Evolutionary conservation across 2,888 invertebrate species (phyloP), one percentile per base, ranked within the genome.

Genomic region (Pinctada fucata): DNA sequence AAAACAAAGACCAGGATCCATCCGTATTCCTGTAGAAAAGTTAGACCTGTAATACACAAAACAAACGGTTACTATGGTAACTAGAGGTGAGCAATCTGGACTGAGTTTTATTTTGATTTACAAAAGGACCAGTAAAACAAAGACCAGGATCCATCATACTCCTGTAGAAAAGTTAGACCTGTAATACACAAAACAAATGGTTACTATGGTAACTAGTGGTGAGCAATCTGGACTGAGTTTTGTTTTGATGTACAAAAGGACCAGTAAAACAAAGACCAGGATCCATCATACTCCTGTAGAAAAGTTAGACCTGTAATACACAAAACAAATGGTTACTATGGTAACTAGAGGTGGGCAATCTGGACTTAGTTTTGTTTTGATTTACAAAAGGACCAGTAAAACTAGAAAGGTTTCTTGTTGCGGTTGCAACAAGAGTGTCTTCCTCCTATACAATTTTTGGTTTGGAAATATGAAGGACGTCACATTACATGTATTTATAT

Each of bases 241-340:
- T n/a, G 76, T 84, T 66, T 84, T 82, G 8, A 89, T 70, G 68
- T 87, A 89, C 49, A 87, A 45, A 5, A 83, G 65, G 5, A 84
- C 81, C 16, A 88, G 64, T 3, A 86, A 64, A 1, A 76, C 86
- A 72, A 86, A 68, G 6, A 89, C 66, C 58, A 89, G 69, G 63
- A 87, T 82, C 89, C 89, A 89, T 13, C 89, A 84, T 89, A 88
- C 10, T 76, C 71, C 80, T 88, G 86, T 6, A 89, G 48, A 79
- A 84, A 79, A 10, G 50, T 81, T 10, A 84, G n/a, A n/a, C 78
- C 89, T 89, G 85, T 70, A 85, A 83, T 31, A 73, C 58, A 52
- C n/a, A n/a, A n/a, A n/a, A n/a, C n/a, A n/a, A n/a, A n/a, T n/a
- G n/a, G n/a, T n/a, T n/a, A n/a, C n/a, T n/a, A n/a, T n/a, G n/a